Conservation (phyloP, 2,113 vertebrate species). For the Phasianus colchicus region DNA sequence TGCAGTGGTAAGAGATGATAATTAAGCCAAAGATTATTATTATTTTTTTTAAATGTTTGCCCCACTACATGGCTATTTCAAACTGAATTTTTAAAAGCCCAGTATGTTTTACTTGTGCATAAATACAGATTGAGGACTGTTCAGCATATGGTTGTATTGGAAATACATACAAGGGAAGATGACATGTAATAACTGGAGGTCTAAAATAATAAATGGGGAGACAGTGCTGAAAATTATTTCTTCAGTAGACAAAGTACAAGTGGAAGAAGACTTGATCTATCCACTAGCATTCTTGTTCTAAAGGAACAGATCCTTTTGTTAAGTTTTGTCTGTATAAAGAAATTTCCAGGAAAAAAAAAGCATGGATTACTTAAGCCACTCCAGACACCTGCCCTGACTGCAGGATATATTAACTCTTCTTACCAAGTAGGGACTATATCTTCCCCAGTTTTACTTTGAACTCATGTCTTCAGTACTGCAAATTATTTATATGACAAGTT, state of each 20-base stretch:
- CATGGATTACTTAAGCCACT: not conserved
- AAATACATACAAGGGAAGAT: not conserved
- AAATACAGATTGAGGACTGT: not conserved
- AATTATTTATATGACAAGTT: slow-evolving; percentile 18
- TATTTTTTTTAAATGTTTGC: not conserved
- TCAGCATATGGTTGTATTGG: not conserved
- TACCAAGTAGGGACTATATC: not conserved
- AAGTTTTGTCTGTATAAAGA: not conserved
- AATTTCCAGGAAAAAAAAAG: not conserved
- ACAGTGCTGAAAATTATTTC: not conserved
- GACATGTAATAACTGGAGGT: not conserved
- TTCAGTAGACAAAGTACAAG: not conserved
- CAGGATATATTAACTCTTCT: not conserved
- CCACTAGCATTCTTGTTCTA: not conserved
- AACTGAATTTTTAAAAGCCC: not conserved
- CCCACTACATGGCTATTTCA: not conserved
- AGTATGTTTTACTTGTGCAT: not conserved
- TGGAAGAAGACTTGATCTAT: not conserved
- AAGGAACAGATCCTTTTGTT: not conserved
- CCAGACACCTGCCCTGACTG: not conserved
- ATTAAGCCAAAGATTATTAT: not conserved
- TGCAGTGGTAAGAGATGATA: not conserved
- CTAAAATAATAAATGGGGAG: not conserved
- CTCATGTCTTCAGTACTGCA: not conserved
- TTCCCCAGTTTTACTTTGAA: not conserved